Evolutionary conservation across 2,113 vertebrate species (phyloP).

Genomic region (Barnardius zonarius): DNA sequence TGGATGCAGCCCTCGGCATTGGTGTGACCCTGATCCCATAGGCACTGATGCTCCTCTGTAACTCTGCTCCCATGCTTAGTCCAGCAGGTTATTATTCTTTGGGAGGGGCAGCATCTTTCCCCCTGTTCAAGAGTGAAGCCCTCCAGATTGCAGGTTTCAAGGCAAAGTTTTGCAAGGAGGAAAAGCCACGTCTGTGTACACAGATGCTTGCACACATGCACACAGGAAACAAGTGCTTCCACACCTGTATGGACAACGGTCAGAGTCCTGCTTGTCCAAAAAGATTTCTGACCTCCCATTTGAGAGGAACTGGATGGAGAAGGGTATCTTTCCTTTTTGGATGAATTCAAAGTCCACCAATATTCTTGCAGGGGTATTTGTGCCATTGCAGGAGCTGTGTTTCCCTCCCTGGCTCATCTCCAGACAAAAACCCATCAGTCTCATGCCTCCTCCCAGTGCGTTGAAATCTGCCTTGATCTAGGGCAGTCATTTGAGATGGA

Average conservation of each 20-base stretch:
- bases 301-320: not conserved
- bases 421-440: slow-evolving; percentile 35
- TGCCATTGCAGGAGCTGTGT: not conserved
- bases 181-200: not conserved
- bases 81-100: not conserved
- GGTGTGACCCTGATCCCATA: not conserved
- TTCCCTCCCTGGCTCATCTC: not conserved
- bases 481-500: not conserved
- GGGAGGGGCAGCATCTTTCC: not conserved
- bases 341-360: not conserved
- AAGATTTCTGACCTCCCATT: not conserved
- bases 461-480: not conserved
- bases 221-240: not conserved
- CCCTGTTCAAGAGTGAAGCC: not conserved
- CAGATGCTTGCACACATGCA: not conserved
- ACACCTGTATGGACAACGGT: not conserved
- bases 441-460: not conserved
- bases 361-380: not conserved
- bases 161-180: not conserved
- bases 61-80: not conserved
- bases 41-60: not conserved
- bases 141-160: not conserved
- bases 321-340: not conserved
- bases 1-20: not conserved
- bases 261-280: not conserved